phyloP scores from a whole-genome alignment of 1,140 invertebrate genomes.

The Drosophila serrata region DNA sequence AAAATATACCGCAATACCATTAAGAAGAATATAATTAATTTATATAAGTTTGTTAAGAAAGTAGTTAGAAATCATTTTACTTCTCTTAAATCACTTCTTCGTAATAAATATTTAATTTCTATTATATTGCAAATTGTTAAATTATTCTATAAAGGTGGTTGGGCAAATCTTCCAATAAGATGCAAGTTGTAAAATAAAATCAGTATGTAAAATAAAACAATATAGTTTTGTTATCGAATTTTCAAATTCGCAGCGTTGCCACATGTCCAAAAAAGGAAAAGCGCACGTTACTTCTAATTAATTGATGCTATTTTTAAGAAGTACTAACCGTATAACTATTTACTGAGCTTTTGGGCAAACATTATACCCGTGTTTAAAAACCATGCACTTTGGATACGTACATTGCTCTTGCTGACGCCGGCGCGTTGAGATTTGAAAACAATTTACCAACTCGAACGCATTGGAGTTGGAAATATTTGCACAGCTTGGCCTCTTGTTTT shows the following conservation, averaged over 20 bases:
- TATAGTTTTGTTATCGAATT: not conserved
- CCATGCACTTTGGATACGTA: not conserved
- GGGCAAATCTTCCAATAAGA: not conserved
- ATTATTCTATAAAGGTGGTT: not conserved
- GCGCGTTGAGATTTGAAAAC: constrained; percentile 76
- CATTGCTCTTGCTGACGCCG: constrained; percentile 35
- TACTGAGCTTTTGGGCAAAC: not conserved
- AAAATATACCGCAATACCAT: not conserved
- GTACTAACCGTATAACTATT: too few species aligned
- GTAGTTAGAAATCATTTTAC: not conserved
- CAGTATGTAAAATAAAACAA: not conserved
- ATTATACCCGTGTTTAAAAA: not conserved
- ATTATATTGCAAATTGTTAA: not conserved
- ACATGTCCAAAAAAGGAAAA: not conserved
- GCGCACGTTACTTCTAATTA: not conserved
- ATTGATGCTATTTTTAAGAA: not conserved
- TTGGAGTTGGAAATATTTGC: constrained; percentile 62
- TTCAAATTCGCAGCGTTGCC: not conserved
- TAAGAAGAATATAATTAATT: not conserved
- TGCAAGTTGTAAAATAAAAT: not conserved
- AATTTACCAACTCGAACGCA: constrained; percentile 45
- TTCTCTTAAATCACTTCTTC: not conserved
- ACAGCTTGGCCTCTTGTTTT: constrained; percentile 63
- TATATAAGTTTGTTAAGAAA: not conserved
- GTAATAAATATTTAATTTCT: too few species aligned